Evolutionary conservation across 2,888 invertebrate species (phyloP), one percentile per base, ranked within the genome.

Genomic region (Eledona agricola): DNA sequence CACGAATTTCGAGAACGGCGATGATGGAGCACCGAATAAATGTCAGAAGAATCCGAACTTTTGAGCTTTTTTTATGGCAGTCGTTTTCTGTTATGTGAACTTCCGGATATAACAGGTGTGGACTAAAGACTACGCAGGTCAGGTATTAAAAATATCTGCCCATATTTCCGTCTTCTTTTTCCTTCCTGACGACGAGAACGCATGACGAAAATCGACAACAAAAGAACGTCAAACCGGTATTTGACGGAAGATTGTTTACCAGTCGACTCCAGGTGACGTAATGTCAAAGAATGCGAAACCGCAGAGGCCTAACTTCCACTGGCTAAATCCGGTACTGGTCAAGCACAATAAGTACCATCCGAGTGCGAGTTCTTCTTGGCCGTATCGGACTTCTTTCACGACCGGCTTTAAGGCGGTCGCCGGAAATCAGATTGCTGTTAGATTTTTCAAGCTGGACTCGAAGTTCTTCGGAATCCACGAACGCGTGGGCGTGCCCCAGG

Each of bases 341-440:
- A 38, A 32, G 49, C 32, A 49, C 38, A 49, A 31, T 49, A 35
- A 31, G 49, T 49, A 46, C 49, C 49, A 49, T 49, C 49, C 17
- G 29, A 32, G 32, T 45, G 45, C 12, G 45, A 45, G 26, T 16
- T 43, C 45, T 45, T 29, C 4, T n/a, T 17, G 20, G 4, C 6
- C 16, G 43, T 34, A 56, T 47, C 45, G 54, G 50, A 51, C 50
- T 51, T 47, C 54, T 49, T 49, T 49, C 49, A 38, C 38, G 49
- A 49, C 38, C 49, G 45, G 52, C 54, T 47, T 51, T 46, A 31
- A 62, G 59, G 58, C 60, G 59, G 60, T 61, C 63, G 54, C 66
- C 61, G 64, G 63, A 66, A 64, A 63, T 63, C 60, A 57, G 46
- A 59, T 52, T 62, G 58, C 57, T 60, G 52, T 55, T 58, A 65